Evolutionary conservation across 2,113 vertebrate genomes (phyloP).

Genomic region (Anarhynchus alexandrinus): DNA sequence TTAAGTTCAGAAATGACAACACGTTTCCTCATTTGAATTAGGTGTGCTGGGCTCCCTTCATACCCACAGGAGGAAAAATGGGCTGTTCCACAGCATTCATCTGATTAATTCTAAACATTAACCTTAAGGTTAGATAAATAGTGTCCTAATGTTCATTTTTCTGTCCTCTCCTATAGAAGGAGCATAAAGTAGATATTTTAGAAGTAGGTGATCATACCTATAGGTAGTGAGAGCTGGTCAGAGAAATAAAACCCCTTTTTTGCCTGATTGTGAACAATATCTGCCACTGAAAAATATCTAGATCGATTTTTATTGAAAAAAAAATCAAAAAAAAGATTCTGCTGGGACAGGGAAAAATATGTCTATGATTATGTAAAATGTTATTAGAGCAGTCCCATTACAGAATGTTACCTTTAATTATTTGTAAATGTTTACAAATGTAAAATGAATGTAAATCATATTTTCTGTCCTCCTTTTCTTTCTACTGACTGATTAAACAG

Average conservation of each 20-base stretch:
- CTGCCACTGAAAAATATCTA: not conserved
- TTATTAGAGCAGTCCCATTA: not conserved
- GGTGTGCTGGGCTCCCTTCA: not conserved
- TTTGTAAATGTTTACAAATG: not conserved
- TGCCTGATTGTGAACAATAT: not conserved
- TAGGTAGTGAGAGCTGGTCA: not conserved
- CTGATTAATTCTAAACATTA: not conserved
- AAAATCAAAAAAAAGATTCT: not conserved
- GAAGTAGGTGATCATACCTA: not conserved
- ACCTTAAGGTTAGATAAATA: not conserved
- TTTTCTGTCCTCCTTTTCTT: not conserved
- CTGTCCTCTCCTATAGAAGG: not conserved
- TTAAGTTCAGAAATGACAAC: not conserved
- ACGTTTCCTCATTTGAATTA: not conserved
- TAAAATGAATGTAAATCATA: not conserved
- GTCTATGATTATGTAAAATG: not conserved
- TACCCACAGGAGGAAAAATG: not conserved
- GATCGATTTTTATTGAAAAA: not conserved
- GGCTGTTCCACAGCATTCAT: not conserved
- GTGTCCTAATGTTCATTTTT: not conserved
- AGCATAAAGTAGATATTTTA: not conserved
- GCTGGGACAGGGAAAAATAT: not conserved
- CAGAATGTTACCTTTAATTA: not conserved
- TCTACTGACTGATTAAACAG: not conserved
- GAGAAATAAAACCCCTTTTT: not conserved